Conservation (phyloP, 92 coral and sea anemone genomes). For the Blastomussa wellsi region DNA sequence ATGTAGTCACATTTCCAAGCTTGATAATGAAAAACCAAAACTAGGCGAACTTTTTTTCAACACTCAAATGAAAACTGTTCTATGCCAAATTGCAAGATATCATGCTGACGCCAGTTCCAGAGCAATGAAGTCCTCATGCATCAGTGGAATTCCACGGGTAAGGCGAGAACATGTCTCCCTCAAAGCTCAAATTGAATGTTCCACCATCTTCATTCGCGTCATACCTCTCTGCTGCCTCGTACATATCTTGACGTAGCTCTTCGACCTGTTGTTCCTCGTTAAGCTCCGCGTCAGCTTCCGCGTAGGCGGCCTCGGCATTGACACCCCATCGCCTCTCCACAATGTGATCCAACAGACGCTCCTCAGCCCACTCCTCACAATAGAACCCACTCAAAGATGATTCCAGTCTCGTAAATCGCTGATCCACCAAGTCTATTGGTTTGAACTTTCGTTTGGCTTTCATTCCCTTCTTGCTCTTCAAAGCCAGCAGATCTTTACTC, state of each 20-base stretch:
- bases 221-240: constrained; percentile 79
- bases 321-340: constrained; percentile 88
- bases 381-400: constrained; percentile 71
- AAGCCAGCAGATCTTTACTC: constrained; percentile 51
- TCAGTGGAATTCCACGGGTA: constrained; percentile 74
- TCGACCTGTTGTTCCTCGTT: constrained; percentile 72
- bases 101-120: constrained; percentile 3
- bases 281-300: constrained; percentile 71
- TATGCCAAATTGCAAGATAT: background rate
- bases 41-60: no score
- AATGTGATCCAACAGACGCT: constrained; percentile 76
- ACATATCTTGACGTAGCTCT: constrained; percentile 74
- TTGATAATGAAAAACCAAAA: no score
- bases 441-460: constrained; percentile 45
- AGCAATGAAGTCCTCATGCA: constrained; percentile 57
- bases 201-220: constrained; percentile 59
- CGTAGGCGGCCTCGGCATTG: constrained; percentile 66
- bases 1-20: no score
- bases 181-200: constrained; percentile 65
- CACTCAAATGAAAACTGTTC: no score
- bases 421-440: constrained; percentile 55
- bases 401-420: constrained; percentile 78
- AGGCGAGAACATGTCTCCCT: constrained; percentile 54
- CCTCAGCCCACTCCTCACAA: constrained; percentile 92
- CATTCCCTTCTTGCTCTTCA: constrained; percentile 57